Conservation (phyloP, 2,888 invertebrate species). For the Nineta flava region DNA sequence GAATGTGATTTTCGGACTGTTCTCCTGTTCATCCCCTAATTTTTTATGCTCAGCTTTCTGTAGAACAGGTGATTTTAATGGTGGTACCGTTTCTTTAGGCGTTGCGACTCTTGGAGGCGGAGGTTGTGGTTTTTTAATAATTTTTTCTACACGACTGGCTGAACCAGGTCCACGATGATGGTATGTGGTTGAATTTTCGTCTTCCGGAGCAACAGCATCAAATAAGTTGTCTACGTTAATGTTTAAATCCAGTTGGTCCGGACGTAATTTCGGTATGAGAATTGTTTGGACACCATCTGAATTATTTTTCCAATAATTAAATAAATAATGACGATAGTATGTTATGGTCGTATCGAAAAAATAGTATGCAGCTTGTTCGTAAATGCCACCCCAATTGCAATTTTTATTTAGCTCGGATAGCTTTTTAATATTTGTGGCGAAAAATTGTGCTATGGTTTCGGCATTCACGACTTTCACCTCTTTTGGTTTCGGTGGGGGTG, state of each 20-base stretch:
- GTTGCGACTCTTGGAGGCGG: no score
- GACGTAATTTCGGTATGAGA: not conserved
- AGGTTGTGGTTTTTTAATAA: not conserved
- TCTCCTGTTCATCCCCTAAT: not conserved
- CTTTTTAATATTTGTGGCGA: not conserved
- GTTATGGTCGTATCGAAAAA: not conserved
- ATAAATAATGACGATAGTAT: not conserved
- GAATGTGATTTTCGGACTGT: not conserved
- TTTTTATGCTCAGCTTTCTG: not conserved
- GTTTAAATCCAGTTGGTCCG: not conserved
- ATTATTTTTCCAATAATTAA: constrained; percentile 2
- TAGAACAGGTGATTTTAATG: not conserved
- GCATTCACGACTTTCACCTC: not conserved
- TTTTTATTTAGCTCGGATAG: not conserved
- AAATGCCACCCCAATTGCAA: constrained; percentile 1
- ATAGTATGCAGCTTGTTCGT: not conserved
- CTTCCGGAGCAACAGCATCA: not conserved
- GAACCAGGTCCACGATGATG: not conserved
- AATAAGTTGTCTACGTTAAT: not conserved
- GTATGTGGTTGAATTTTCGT: not conserved
- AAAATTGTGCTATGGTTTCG: not conserved
- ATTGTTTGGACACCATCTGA: not conserved
- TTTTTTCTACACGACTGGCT: not conserved
- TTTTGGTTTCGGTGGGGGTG: not conserved
- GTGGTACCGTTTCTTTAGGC: not conserved